Evolutionary conservation across 2,888 invertebrate genomes (phyloP).

Genomic region (Spodoptera exigua): DNA sequence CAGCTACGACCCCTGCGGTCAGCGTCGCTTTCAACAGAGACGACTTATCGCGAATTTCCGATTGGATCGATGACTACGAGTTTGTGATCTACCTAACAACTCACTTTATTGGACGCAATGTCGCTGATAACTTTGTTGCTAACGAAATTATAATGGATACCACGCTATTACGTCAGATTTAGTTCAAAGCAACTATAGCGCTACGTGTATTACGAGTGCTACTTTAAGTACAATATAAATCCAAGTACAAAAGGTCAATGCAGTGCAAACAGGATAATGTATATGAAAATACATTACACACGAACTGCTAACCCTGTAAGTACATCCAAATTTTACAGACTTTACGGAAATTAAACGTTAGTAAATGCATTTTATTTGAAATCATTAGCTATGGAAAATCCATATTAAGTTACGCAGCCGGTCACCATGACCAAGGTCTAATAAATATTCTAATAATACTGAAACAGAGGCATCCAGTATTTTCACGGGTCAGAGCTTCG

Average conservation of each 20-base stretch:
- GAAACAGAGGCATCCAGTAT: conserved; percentile 53
- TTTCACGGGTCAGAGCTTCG: conserved; percentile 60
- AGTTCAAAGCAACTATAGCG: too few relatives aligned
- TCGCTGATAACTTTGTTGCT: conserved; percentile 29
- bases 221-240: conserved; percentile 9
- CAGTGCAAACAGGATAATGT: conserved; percentile 37
- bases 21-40: conserved; percentile 66
- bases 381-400: conserved; percentile 27
- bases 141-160: too few relatives aligned
- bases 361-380: conserved; percentile 20
- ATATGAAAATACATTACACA: conserved; percentile 27
- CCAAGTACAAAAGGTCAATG: conserved; percentile 3
- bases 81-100: conserved; percentile 60
- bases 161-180: too few relatives aligned
- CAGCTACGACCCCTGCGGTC: conserved; percentile 64
- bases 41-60: conserved; percentile 66
- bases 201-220: not conserved
- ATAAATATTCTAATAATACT: conserved; percentile 48
- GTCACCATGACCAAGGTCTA: conserved; percentile 28
- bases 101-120: conserved; percentile 41
- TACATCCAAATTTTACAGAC: conserved; percentile 15
- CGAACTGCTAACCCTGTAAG: conserved; percentile 12
- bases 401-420: conserved; percentile 3
- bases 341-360: conserved; percentile 27
- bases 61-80: conserved; percentile 64